phyloP scores from a whole-genome alignment of 2,888 invertebrate genomes.

The Aphrophora alni region DNA sequence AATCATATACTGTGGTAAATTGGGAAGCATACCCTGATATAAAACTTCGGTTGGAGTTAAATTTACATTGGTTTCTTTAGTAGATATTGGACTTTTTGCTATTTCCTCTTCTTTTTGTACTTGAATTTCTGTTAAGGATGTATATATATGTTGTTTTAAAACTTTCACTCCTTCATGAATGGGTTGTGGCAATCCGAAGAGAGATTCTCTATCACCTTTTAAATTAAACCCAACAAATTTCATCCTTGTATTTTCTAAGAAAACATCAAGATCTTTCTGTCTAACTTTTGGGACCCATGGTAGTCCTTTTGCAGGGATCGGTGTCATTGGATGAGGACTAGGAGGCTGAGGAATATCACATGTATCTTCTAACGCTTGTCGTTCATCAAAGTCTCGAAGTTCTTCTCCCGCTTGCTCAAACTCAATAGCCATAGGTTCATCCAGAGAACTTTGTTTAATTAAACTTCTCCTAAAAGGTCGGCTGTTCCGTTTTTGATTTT shows the following conservation, averaged over 20 bases:
- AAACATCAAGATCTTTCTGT: constrained; percentile 91
- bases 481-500: constrained; percentile 68
- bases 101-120: constrained; percentile 91
- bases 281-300: constrained; percentile 98
- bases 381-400: constrained; percentile 62
- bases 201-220: constrained; percentile 78
- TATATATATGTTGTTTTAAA: constrained; percentile 89
- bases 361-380: constrained; percentile 56
- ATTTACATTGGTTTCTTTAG: constrained; percentile 77
- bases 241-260: constrained; percentile 86
- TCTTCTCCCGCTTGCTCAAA: constrained; percentile 60
- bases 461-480: constrained; percentile 76
- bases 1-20: constrained; percentile 97
- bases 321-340: constrained; percentile 62
- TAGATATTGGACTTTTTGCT: constrained; percentile 87
- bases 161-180: constrained; percentile 96
- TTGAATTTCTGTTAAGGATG: constrained; percentile 91
- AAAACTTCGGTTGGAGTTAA: constrained; percentile 86
- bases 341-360: constrained; percentile 59
- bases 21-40: constrained; percentile 90
- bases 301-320: constrained; percentile 62
- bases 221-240: constrained; percentile 97
- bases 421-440: constrained; percentile 67
- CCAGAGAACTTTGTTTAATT: constrained; percentile 91
- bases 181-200: constrained; percentile 95